phyloP scores from a whole-genome alignment of 2,888 invertebrate genomes.

The Orthosia cruda region DNA sequence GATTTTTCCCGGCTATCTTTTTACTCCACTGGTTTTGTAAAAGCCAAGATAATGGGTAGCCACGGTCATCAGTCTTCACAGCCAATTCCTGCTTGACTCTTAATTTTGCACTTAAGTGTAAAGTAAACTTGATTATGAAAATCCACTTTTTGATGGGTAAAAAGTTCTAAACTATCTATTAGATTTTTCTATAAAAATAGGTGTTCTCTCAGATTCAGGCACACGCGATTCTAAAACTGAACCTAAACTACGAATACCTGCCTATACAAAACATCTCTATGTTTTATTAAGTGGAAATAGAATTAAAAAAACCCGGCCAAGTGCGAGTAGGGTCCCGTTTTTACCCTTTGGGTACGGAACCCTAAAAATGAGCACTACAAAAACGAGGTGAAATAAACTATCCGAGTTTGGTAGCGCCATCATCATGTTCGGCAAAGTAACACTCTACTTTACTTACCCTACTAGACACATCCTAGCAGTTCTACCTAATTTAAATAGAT shows the following conservation, averaged over 20 bases:
- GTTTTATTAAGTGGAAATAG: background rate
- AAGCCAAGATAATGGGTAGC: background rate
- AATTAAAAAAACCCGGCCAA: no score
- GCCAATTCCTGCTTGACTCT: no score
- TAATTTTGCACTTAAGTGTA: no score
- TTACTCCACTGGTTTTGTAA: no score
- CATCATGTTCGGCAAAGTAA: background rate
- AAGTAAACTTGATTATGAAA: no score
- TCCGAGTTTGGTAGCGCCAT: background rate
- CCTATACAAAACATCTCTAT: background rate
- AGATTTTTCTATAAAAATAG: background rate
- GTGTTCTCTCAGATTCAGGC: background rate
- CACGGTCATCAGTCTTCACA: no score
- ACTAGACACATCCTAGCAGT: background rate
- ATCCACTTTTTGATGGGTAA: no score
- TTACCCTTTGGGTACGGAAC: no score
- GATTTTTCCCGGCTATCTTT: no score
- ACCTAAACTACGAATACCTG: no score
- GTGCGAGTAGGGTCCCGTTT: no score
- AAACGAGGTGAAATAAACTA: background rate
- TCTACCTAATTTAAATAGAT: conserved; percentile 42
- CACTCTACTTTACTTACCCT: background rate
- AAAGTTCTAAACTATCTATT: background rate
- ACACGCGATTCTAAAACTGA: background rate
- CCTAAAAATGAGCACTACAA: no score